phyloP scores from a whole-genome alignment of 2,888 invertebrate genomes.

The Rhaphigaster nebulosa region DNA sequence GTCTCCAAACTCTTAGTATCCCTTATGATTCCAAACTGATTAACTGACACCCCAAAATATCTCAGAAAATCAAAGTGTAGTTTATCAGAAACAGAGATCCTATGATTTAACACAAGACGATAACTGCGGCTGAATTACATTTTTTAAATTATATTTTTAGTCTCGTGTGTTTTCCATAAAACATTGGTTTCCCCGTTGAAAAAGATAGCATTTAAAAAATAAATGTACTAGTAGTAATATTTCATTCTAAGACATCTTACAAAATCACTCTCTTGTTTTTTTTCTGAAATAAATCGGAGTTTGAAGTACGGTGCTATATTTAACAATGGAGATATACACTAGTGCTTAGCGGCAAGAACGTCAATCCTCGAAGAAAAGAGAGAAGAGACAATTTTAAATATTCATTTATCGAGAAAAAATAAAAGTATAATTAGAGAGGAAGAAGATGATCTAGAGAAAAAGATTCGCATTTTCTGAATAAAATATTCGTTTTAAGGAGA shows the following conservation, averaged over 20 bases:
- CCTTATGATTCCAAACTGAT: no score
- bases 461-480: background rate
- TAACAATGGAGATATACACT: background rate
- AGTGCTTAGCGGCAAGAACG: background rate
- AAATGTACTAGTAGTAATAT: background rate
- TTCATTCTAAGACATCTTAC: background rate
- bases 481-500: background rate
- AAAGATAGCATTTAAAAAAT: background rate
- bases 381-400: background rate
- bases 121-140: no score
- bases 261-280: background rate
- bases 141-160: no score
- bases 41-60: no score
- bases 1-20: no score
- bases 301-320: background rate
- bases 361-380: background rate
- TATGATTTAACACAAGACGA: no score
- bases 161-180: no score
- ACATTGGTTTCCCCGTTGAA: no score
- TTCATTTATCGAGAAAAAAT: constrained; percentile 18
- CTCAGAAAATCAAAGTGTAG: no score
- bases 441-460: background rate
- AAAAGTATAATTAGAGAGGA: background rate
- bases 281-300: background rate
- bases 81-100: no score